A percentile compares a stretch with the other conserved stretches of the same genome.
phyloP scores from a whole-genome alignment of 2,113 vertebrate species.

The Planiliza haematocheilus region DNA sequence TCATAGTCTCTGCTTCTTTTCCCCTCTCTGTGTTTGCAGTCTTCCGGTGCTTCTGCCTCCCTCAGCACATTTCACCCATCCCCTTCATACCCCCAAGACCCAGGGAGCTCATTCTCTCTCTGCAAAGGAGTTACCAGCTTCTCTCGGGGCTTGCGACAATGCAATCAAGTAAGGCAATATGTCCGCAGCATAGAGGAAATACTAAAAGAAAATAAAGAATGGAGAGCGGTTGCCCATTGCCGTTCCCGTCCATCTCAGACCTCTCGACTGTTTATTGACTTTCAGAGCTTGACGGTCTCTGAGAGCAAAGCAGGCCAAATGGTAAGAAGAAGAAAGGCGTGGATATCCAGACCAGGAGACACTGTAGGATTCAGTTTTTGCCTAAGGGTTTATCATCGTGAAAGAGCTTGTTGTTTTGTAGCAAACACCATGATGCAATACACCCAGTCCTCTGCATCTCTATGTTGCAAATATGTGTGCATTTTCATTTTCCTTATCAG shows the following conservation, averaged over 20 bases:
- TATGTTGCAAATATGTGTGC: too few relatives aligned
- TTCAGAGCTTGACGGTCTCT: background rate
- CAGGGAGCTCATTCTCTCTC: slow-evolving; percentile 49
- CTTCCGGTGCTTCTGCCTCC: slow-evolving; percentile 19
- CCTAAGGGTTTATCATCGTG: too few relatives aligned
- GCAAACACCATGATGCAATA: too few relatives aligned
- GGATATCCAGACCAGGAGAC: too few relatives aligned
- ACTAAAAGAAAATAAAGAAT: slow-evolving; percentile 40
- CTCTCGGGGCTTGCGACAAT: slow-evolving; percentile 64
- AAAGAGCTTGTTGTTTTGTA: too few relatives aligned
- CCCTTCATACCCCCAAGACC: background rate
- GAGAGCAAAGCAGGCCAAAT: too few relatives aligned
- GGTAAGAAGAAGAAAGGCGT: too few relatives aligned
- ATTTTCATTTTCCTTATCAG: too few relatives aligned
- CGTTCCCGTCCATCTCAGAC: too few relatives aligned
- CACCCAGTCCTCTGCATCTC: too few relatives aligned
- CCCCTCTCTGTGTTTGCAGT: slow-evolving; percentile 3
- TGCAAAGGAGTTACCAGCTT: slow-evolving; percentile 65
- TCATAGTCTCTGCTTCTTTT: background rate
- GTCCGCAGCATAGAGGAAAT: slow-evolving; percentile 49
- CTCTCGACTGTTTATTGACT: slow-evolving; percentile 36
- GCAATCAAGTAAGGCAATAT: slow-evolving; percentile 64
- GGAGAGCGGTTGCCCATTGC: slow-evolving; percentile 17
- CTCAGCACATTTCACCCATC: slow-evolving; percentile 20
- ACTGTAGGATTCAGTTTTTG: too few relatives aligned